A percentile compares a stretch with the other conserved stretches of the same genome.
These are phyloP conservation scores for Drosophila nigromelanica DNA, from an alignment of 1,140 invertebrate genomes.

Conservation along the genomic window DNA sequence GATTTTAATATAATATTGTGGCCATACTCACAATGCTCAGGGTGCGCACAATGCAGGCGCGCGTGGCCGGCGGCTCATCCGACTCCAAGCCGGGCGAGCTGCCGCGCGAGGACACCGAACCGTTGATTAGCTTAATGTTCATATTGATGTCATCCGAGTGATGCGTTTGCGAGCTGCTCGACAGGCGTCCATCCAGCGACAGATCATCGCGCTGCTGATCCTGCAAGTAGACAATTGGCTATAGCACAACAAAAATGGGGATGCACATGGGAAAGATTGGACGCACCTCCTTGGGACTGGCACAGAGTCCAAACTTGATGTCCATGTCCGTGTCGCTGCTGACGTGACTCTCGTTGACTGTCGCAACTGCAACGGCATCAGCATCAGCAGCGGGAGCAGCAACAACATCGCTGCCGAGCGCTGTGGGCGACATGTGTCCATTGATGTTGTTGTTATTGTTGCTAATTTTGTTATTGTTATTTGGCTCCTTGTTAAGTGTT, in stretches of 20 bases:
- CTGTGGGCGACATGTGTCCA: constrained; percentile 63
- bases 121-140: constrained; percentile 72
- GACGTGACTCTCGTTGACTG: constrained; percentile 35
- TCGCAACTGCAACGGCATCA: constrained; percentile 1
- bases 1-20: not conserved
- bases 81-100: constrained; percentile 75
- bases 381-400: constrained; percentile 30
- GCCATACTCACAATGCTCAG: constrained; percentile 85
- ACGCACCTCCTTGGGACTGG: constrained; percentile 76
- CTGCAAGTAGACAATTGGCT: constrained; percentile 43
- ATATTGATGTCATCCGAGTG: constrained; percentile 76
- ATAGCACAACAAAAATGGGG: not conserved
- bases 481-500: constrained; percentile 74
- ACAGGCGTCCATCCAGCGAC: constrained; percentile 73
- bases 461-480: constrained; percentile 79
- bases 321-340: constrained; percentile 76
- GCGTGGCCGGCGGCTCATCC: constrained; percentile 67
- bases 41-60: constrained; percentile 85
- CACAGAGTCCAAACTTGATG: constrained; percentile 72
- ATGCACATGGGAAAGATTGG: not conserved
- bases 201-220: constrained; percentile 72
- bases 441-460: constrained; percentile 65
- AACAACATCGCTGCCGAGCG: constrained; percentile 26
- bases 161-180: constrained; percentile 70
- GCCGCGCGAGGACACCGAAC: constrained; percentile 79